phyloP scores from a whole-genome alignment of 2,113 vertebrate species.

The Ploceus nigricollis region DNA sequence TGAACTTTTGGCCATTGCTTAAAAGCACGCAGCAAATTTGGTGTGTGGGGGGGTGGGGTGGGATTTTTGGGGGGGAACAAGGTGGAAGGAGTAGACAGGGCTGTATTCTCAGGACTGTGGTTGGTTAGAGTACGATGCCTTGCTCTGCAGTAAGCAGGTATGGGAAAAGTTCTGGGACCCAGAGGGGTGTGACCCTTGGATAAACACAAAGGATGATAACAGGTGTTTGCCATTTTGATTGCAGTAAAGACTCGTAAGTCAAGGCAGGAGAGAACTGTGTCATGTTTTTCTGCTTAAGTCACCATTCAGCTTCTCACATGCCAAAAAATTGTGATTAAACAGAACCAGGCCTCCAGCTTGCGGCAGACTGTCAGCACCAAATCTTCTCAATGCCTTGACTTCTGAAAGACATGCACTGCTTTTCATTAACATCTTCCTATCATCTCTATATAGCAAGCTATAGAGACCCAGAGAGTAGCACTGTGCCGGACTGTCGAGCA shows the following conservation, averaged over 20 bases:
- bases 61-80: rapidly evolving
- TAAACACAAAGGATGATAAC: not conserved
- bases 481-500: not conserved
- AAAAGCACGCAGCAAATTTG: not conserved
- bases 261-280: not conserved
- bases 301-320: not conserved
- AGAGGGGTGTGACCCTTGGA: not conserved
- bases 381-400: not conserved
- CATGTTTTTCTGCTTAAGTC: not conserved
- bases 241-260: not conserved
- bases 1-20: not conserved
- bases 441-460: not conserved
- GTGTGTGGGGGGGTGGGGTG: rapidly evolving
- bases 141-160: not conserved
- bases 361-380: not conserved
- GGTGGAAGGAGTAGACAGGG: not conserved
- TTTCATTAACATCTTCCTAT: rapidly evolving
- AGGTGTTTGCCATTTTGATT: not conserved
- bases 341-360: not conserved
- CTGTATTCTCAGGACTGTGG: not conserved
- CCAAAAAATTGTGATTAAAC: not conserved
- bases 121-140: not conserved
- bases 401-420: not conserved
- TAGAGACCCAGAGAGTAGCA: not conserved
- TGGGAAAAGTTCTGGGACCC: not conserved